Percentiles rank a stretch among this genome's conserved stretches.
phyloP scores from a whole-genome alignment of 2,888 invertebrate genomes.

The Scaptomyza cyrtandrae region DNA sequence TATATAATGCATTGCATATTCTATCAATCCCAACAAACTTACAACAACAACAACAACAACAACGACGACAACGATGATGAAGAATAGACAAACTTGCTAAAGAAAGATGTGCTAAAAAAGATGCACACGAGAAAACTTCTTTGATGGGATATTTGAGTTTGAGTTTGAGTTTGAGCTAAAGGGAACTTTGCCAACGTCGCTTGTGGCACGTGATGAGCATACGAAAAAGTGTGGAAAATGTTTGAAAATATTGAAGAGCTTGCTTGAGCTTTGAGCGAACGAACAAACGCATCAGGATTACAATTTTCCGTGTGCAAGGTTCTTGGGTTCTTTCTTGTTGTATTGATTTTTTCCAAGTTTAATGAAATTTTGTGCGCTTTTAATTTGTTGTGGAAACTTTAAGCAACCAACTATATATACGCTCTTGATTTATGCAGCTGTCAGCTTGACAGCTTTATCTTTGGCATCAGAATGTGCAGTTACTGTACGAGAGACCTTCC shows the following conservation, averaged over 20 bases:
- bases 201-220: conserved; percentile 71
- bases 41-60: too few relatives aligned
- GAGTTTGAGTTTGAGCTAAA: conserved; percentile 29
- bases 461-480: conserved; percentile 66
- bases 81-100: conserved; percentile 36
- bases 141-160: conserved; percentile 53
- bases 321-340: conserved; percentile 11
- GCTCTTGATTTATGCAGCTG: conserved; percentile 67
- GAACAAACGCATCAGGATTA: conserved; percentile 53
- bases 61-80: not conserved
- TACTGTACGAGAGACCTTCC: conserved; percentile 52
- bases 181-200: conserved; percentile 63
- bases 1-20: conserved; percentile 27
- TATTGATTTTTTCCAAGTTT: conserved; percentile 70
- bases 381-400: conserved; percentile 57
- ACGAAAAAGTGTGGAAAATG: conserved; percentile 37
- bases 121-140: conserved; percentile 59
- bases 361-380: conserved; percentile 47
- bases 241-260: conserved; percentile 30
- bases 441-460: conserved; percentile 66
- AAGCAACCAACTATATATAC: conserved; percentile 28
- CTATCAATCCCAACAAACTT: conserved; percentile 22
- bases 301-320: conserved; percentile 36
- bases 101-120: conserved; percentile 72
- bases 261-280: not conserved